A percentile compares a stretch with the other conserved stretches of the same genome.
These are phyloP conservation scores for Paramisgurnus dabryanus DNA, from an alignment of 2,113 vertebrate species.

Conservation along the genomic window DNA sequence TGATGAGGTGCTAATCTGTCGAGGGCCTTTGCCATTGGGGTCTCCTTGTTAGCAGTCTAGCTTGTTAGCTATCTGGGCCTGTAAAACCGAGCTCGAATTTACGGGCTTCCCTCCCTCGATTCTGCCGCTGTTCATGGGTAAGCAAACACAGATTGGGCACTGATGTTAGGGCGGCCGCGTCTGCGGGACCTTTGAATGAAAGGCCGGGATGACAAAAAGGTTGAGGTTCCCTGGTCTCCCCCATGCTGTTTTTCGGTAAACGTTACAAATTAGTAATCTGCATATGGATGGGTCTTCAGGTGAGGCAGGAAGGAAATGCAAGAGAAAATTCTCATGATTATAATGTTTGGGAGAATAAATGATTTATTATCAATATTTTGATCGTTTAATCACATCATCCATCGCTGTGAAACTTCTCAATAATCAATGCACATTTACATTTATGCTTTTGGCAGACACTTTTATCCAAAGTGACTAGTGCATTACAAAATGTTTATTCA, in stretches of 20 bases:
- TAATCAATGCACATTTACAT: too few species aligned
- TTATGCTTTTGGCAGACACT: too few species aligned
- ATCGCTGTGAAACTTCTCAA: too few species aligned
- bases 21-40: conserved; percentile 71
- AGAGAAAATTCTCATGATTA: conserved; percentile 6
- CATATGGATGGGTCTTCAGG: conserved; percentile 66
- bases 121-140: conserved; percentile 69
- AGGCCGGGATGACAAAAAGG: conserved; percentile 67
- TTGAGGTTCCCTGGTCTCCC: conserved; percentile 60
- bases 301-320: conserved; percentile 67
- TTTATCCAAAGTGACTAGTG: too few species aligned
- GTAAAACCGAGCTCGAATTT: conserved; percentile 74
- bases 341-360: too few species aligned
- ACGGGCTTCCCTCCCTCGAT: conserved; percentile 69
- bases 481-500: too few species aligned
- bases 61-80: conserved; percentile 72
- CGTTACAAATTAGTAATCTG: conserved; percentile 69
- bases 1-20: conserved; percentile 90
- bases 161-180: conserved; percentile 64
- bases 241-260: conserved; percentile 68
- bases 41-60: conserved; percentile 70
- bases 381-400: too few species aligned
- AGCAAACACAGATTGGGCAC: conserved; percentile 81
- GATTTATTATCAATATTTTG: too few species aligned
- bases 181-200: conserved; percentile 61